Percentiles rank a stretch among this genome's conserved stretches.
phyloP scores from a whole-genome alignment of 1,140 invertebrate species.

The Drosophila santomea region DNA sequence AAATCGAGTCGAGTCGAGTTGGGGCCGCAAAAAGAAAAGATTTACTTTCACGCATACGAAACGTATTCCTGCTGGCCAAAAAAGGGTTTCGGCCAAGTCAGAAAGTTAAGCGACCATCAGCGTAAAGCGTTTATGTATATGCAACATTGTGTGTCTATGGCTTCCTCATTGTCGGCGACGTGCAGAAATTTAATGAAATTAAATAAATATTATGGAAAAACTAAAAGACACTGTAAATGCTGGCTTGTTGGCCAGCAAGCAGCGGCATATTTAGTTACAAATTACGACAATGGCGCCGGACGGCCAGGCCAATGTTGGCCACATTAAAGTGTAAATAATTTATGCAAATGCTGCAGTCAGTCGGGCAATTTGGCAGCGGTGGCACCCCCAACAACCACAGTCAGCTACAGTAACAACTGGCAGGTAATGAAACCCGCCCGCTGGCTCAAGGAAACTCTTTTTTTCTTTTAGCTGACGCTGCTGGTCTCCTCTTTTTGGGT shows the following conservation, averaged over 20 bases:
- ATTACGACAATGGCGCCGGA: conserved; percentile 77
- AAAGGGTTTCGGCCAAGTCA: conserved; percentile 51
- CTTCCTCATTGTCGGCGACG: conserved; percentile 72
- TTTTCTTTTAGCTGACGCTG: conserved; percentile 8
- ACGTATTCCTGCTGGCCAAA: conserved; percentile 22
- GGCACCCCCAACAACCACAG: conserved; percentile 60
- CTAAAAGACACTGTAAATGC: conserved; percentile 29
- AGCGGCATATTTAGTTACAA: conserved; percentile 77
- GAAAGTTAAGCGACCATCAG: conserved; percentile 70
- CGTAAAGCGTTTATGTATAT: conserved; percentile 35
- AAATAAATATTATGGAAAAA: conserved; percentile 75
- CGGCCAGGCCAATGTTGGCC: conserved; percentile 66
- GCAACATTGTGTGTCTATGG: conserved; percentile 45
- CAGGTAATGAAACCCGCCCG: conserved; percentile 80
- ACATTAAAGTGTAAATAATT: conserved; percentile 83
- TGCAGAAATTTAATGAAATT: conserved; percentile 80
- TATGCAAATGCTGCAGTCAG: conserved; percentile 77
- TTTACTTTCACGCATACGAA: conserved; percentile 73
- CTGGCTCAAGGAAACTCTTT: conserved; percentile 78
- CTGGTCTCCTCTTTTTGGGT: conserved; percentile 51
- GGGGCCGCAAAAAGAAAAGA: conserved; percentile 21
- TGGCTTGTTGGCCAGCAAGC: conserved; percentile 21
- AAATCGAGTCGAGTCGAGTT: conserved; percentile 43
- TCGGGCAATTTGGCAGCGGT: conserved; percentile 73
- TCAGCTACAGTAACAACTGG: conserved; percentile 54